Base-by-base conservation (phyloP, 2,797 vertebrate genomes). In the Rhinatrema bivittatum region DNA sequence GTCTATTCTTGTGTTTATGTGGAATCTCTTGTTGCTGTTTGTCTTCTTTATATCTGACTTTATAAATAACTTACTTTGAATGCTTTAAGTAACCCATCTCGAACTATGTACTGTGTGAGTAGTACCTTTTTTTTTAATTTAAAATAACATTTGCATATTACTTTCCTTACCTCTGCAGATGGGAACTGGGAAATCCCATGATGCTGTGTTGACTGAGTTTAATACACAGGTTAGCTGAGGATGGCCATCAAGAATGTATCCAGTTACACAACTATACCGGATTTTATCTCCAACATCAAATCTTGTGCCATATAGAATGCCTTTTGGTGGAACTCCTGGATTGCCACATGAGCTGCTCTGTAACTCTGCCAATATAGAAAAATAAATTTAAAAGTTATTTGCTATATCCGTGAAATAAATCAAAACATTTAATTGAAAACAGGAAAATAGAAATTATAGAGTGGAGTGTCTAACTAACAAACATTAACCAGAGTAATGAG, bases 161-260 rank as follows among this genome's bases (percentile, higher is more conserved):
- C n/a, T n/a, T n/a, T n/a, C 63, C 83, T 86, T 81, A 98, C 95
- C 95, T 94, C 94, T 88, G 47, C 95, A 98, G 25, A 96, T 93
- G 35, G 95, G 95, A 58, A 98, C 83, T 0, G 95, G 95, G 36
- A 98, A 98, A 71, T 98, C 95, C 95, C 95, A 98, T 0, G 88
- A 86, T 1, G 93, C 91, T 14, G 91, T 88, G 15, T 79, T 85
- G 6, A 80, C 86, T 4, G 91, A 78, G 42, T 77, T 96, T 51
- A 84, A 87, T 60, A 90, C 81, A 53, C 95, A 98, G 22, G 93
- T 94, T 42, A 98, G 91, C 35, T 91, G 89, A 7, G 94, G 88
- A 42, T 97, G 93, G 19, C 94, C 95, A 20, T 98, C 94, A 18
- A 98, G 79, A 29, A 95, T 89, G 29, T 98, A 97, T 31, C 93